Conservation (phyloP, 2,113 vertebrate species). For the Steatornis caripensis region DNA sequence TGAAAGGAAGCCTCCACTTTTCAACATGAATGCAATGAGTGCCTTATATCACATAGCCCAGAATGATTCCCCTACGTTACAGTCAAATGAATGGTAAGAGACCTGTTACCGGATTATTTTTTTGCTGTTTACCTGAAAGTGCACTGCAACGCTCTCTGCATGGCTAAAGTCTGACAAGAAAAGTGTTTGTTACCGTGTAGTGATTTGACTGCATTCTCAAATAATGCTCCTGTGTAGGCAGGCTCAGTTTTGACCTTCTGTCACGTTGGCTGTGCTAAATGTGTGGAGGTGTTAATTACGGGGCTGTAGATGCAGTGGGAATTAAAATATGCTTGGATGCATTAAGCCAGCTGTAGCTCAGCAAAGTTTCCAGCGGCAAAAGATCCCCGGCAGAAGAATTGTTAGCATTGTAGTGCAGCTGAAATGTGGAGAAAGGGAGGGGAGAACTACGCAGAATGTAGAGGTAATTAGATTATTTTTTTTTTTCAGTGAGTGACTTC, state of each 20-base stretch:
- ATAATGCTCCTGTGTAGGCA: not conserved
- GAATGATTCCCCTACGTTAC: constrained; percentile 95
- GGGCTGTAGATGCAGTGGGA: not conserved
- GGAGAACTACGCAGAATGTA: not conserved
- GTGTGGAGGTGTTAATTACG: not conserved
- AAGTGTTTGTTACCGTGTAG: not conserved
- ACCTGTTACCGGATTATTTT: not conserved
- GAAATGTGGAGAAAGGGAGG: not conserved
- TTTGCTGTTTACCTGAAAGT: not conserved
- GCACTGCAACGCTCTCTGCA: not conserved
- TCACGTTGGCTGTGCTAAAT: not conserved
- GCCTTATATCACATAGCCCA: constrained; percentile 99
- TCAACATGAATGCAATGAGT: constrained; percentile 99
- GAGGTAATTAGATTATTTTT: not conserved
- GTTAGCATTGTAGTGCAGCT: not conserved
- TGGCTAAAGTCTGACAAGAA: not conserved
- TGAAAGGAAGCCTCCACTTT: constrained; percentile 97
- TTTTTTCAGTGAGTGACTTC: not conserved
- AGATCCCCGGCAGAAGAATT: not conserved
- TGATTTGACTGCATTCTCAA: not conserved
- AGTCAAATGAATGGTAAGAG: constrained; percentile 96
- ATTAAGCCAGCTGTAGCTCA: not conserved
- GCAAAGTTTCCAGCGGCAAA: not conserved
- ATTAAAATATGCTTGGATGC: not conserved
- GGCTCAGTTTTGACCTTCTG: constrained; percentile 1